A percentile compares a stretch with the other conserved stretches of the same genome.
phyloP scores from a whole-genome alignment of 1,140 invertebrate genomes.

The Bombus difficillimus region DNA sequence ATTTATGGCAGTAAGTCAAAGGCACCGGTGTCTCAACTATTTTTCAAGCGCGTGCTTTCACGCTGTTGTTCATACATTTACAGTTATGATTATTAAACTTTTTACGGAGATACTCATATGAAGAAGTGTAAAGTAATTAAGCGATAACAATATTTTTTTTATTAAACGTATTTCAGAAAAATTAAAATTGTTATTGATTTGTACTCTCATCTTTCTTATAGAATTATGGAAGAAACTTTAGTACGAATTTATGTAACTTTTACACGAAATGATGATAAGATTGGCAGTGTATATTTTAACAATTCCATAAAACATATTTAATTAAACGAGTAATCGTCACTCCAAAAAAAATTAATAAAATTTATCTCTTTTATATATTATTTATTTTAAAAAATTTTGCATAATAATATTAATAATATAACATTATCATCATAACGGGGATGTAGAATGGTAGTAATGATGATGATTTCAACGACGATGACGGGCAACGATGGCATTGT shows the following conservation, averaged over 20 bases:
- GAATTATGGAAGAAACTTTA: slow-evolving; percentile 29
- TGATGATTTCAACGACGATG: background rate
- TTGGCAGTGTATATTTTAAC: slow-evolving; percentile 74
- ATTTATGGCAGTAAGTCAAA: slow-evolving; percentile 59
- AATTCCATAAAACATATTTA: slow-evolving; percentile 3
- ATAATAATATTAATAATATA: slow-evolving; percentile 35
- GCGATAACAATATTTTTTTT: background rate
- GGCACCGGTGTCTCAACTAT: slow-evolving; percentile 16
- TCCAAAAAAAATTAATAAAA: slow-evolving; percentile 67
- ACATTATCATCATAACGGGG: background rate
- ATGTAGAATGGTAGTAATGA: background rate
- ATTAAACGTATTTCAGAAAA: background rate
- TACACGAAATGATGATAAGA: slow-evolving; percentile 67
- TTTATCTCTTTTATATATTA: slow-evolving; percentile 68
- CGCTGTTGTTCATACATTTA: slow-evolving; percentile 3
- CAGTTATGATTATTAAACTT: slow-evolving; percentile 5
- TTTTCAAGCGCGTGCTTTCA: slow-evolving; percentile 28
- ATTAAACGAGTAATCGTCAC: slow-evolving; percentile 25
- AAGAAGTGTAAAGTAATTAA: background rate
- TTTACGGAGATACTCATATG: background rate
- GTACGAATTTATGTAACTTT: slow-evolving; percentile 52
- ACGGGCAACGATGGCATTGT: background rate
- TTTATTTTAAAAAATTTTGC: slow-evolving; percentile 70
- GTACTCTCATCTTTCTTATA: background rate
- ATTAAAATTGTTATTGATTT: background rate